Base-by-base conservation (phyloP, 2,888 invertebrate genomes). In the Pseudococcus longispinus region DNA sequence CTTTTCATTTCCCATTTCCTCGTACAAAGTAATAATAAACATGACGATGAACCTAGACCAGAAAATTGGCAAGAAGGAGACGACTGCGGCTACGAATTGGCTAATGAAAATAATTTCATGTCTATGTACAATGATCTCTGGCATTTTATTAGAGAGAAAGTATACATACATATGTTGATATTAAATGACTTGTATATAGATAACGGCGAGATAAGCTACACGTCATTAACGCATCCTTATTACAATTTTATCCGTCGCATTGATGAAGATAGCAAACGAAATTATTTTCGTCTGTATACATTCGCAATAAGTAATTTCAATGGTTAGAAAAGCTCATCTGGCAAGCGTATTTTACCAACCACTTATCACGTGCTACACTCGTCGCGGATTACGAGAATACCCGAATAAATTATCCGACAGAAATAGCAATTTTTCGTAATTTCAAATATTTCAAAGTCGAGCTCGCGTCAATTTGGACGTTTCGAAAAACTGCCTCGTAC, bases 361-460 rank as follows among this genome's bases (percentile, higher is more conserved):
- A 77, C n/a, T 74, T 15, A 26, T 37, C 37, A 77, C 37, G 37
- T 37, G 77, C 8, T 37, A 8, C 9, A 4, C 37, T 37, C 37
- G 4, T 37, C n/a, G n/a, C 77, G 9, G 20, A 29, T 29, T 15
- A 37, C 37, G 20, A 5, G 70, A 18, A 37, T 18, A 51, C 4
- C n/a, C 74, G 77, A 80, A 42, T 80, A 80, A 80, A 80, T 80
- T 80, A 80, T 13, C 5, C 77, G 29, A 42, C 42, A 32, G 18
- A 42, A 80, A 80, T 20, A 80, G 42, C 70, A 29, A 20, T 80
- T 80, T 74, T 80, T 80, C 77, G 77, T 80, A 80, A 80, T 80
- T 80, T 80, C 42, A 20, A 80, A 80, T 80, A 20, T 42, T 80
- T 80, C 42, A 20, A 37, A 20, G 77, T 80, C 60, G 23, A 60